Percentiles rank a stretch among this genome's conserved stretches.
These are phyloP conservation scores for Copidosoma aretas DNA, from an alignment of 2,888 invertebrate species.

Conservation along the genomic window DNA sequence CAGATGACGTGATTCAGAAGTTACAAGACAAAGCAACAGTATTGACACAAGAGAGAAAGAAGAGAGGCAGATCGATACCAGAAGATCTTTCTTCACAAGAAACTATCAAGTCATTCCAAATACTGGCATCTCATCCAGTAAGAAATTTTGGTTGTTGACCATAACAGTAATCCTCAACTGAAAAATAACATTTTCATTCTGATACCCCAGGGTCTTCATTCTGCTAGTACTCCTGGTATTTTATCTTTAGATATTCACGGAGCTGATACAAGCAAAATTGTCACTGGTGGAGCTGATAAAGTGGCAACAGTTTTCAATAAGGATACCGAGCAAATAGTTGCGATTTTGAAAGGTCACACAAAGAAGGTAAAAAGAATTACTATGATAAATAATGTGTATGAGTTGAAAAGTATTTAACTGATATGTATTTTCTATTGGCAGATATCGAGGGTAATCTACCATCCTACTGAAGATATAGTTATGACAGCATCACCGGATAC, in stretches of 20 bases:
- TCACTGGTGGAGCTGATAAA: slow-evolving; percentile 98
- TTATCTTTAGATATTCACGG: slow-evolving; percentile 92
- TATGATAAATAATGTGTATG: too few relatives aligned
- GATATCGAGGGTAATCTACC: slow-evolving; percentile 94
- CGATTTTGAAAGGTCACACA: slow-evolving; percentile 90
- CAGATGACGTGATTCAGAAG: slow-evolving; percentile 89
- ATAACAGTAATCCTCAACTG: not conserved
- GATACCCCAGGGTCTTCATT: slow-evolving; percentile 83
- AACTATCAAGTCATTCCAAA: slow-evolving; percentile 83
- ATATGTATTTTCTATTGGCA: slow-evolving; percentile 29
- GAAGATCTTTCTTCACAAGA: slow-evolving; percentile 93
- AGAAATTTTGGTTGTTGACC: slow-evolving; percentile 38
- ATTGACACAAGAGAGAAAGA: slow-evolving; percentile 96
- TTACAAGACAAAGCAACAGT: slow-evolving; percentile 94
- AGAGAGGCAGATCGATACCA: slow-evolving; percentile 92
- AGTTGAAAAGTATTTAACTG: slow-evolving; percentile 38
- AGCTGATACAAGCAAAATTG: slow-evolving; percentile 89
- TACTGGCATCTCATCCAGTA: slow-evolving; percentile 85
- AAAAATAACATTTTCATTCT: slow-evolving; percentile 1
- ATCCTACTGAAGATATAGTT: slow-evolving; percentile 93
- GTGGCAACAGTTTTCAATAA: slow-evolving; percentile 98
- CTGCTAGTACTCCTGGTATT: slow-evolving; percentile 96
- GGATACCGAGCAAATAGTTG: slow-evolving; percentile 94
- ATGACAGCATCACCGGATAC: slow-evolving; percentile 94
- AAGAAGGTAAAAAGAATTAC: slow-evolving; percentile 73